Evolutionary conservation across 1,140 invertebrate species (phyloP).

Genomic region (Drosophila punjabiensis): DNA sequence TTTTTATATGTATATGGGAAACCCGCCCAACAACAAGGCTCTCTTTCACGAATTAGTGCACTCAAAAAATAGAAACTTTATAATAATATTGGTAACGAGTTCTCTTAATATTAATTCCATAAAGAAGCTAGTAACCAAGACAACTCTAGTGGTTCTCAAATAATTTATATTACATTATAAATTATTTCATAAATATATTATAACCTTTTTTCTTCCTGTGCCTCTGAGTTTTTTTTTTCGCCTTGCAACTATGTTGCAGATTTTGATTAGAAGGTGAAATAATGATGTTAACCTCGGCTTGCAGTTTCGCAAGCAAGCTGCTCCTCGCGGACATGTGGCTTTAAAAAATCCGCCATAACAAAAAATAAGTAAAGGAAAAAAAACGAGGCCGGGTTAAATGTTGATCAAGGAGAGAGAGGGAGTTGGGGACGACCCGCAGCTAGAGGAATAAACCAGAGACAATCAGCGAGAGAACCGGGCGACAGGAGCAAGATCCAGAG

Average conservation of each 20-base stretch:
- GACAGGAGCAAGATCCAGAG: slow-evolving; percentile 36
- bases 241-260: slow-evolving; percentile 58
- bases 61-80: slow-evolving; percentile 6
- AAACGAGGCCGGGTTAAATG: slow-evolving; percentile 74
- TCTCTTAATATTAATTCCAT: too few species aligned
- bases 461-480: slow-evolving; percentile 36
- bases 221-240: neutral
- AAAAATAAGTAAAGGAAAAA: neutral
- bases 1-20: neutral
- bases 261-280: slow-evolving; percentile 84
- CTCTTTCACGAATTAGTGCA: slow-evolving; percentile 19
- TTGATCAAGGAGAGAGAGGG: slow-evolving; percentile 28
- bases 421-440: slow-evolving; percentile 40
- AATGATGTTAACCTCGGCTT: slow-evolving; percentile 78
- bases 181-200: neutral
- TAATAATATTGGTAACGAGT: neutral
- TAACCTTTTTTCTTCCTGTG: slow-evolving; percentile 5
- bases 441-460: slow-evolving; percentile 33
- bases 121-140: too few species aligned
- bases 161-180: neutral
- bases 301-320: slow-evolving; percentile 55
- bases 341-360: slow-evolving; percentile 13
- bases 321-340: slow-evolving; percentile 39
- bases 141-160: too few species aligned
- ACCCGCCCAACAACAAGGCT: slow-evolving; percentile 27